Conservation (phyloP, 2,888 invertebrate genomes). For the Spisula solida region DNA sequence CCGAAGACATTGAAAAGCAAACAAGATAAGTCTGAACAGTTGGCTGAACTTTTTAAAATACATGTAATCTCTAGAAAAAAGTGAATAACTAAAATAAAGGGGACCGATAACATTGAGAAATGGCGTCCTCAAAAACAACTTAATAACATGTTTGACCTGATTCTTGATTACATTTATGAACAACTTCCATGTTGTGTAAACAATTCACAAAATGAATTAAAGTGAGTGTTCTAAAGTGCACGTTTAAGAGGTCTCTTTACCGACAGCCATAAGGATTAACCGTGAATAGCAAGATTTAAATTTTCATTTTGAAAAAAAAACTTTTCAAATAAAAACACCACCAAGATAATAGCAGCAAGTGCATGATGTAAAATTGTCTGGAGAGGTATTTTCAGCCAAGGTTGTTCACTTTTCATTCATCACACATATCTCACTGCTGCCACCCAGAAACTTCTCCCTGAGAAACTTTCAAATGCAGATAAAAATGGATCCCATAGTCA, state of each 20-base stretch:
- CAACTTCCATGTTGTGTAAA: background rate
- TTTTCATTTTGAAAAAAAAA: slow-evolving; percentile 7
- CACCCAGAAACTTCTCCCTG: slow-evolving; percentile 15
- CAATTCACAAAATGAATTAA: slow-evolving; percentile 12
- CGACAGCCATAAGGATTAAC: background rate
- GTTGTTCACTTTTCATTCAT: slow-evolving; percentile 27
- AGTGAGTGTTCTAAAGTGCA: background rate
- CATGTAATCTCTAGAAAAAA: slow-evolving; percentile 24
- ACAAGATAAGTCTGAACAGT: slow-evolving; percentile 31
- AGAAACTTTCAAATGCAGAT: slow-evolving; percentile 27
- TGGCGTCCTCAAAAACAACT: slow-evolving; percentile 4
- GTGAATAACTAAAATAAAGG: slow-evolving; percentile 25
- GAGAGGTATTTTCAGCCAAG: background rate
- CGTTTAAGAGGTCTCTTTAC: background rate
- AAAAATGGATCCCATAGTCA: slow-evolving; percentile 39
- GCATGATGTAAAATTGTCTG: background rate
- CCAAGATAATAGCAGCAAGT: background rate
- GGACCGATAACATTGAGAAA: slow-evolving; percentile 37
- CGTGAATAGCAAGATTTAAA: background rate
- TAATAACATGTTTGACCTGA: slow-evolving; percentile 38
- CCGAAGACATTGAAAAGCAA: background rate
- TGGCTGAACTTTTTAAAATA: slow-evolving; percentile 2
- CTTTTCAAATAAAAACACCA: background rate
- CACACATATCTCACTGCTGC: background rate
- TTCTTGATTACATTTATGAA: slow-evolving; percentile 5